These are phyloP conservation scores for Lumbricus terrestris DNA, from an alignment of 2,888 invertebrate genomes.

Conservation along the genomic window DNA sequence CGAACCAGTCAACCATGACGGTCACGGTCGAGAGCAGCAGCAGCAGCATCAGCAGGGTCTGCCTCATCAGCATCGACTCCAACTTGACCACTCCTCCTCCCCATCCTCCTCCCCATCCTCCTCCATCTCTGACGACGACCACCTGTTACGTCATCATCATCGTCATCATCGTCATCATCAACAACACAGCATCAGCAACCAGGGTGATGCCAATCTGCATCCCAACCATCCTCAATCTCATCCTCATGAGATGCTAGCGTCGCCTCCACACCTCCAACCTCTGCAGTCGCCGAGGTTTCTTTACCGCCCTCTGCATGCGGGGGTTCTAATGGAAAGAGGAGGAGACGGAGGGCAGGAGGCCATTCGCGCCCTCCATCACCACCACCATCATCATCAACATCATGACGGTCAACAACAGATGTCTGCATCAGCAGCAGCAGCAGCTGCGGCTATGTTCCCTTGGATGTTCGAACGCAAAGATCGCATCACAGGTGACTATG, in stretches of 20 bases:
- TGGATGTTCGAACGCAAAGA: conserved; percentile 55
- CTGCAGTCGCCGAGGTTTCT: not conserved
- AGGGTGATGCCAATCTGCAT: not conserved
- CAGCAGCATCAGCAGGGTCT: not conserved
- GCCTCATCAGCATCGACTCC: no score
- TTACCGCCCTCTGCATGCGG: not conserved
- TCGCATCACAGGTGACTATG: conserved; percentile 45
- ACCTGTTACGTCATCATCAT: not conserved
- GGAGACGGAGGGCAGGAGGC: not conserved
- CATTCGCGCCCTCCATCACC: not conserved
- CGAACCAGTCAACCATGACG: not conserved
- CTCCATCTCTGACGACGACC: not conserved
- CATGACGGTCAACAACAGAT: no score
- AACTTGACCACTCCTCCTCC: no score
- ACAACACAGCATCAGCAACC: not conserved
- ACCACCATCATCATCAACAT: not conserved
- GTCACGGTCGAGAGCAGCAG: no score
- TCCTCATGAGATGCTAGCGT: not conserved
- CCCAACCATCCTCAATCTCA: not conserved
- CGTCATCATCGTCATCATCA: no score
- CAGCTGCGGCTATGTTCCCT: conserved; percentile 41
- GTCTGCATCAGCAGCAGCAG: not conserved
- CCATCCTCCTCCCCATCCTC: not conserved
- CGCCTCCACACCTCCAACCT: not conserved
- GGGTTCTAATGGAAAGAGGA: not conserved